A percentile compares a stretch with the other conserved stretches of the same genome.
Evolutionary conservation across 2,888 invertebrate species (phyloP).

Genomic region (Epinotia bilunana): DNA sequence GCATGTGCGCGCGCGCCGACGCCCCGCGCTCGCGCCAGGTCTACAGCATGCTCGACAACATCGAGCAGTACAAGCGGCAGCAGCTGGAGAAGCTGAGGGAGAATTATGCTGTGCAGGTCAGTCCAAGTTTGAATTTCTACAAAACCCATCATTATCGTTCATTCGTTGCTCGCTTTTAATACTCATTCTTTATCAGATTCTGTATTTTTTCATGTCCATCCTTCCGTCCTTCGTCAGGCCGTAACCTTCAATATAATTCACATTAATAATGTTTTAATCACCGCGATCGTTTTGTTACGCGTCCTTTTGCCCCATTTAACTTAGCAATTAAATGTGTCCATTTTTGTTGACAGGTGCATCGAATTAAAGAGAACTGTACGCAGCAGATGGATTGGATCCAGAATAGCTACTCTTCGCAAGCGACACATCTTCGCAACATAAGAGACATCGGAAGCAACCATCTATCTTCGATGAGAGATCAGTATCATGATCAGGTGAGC

Average conservation of each 20-base stretch:
- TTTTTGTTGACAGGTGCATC: conserved; percentile 86
- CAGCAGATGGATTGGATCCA: conserved; percentile 98
- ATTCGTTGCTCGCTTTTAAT: neutral
- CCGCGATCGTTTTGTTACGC: neutral
- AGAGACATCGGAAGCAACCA: conserved; percentile 96
- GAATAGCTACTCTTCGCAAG: conserved; percentile 94
- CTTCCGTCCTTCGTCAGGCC: neutral
- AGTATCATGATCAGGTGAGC: conserved; percentile 95
- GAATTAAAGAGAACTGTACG: conserved; percentile 96
- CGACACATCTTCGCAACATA: conserved; percentile 93
- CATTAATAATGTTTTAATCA: neutral
- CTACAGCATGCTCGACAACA: conserved; percentile 94
- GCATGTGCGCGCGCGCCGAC: conserved; percentile 87
- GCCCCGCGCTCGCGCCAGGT: conserved; percentile 93
- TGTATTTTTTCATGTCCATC: neutral
- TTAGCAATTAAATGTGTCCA: neutral
- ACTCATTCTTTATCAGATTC: neutral
- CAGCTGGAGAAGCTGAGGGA: conserved; percentile 95
- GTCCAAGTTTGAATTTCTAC: conserved; percentile 33
- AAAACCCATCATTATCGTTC: neutral
- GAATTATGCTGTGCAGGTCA: conserved; percentile 95
- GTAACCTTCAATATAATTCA: neutral
- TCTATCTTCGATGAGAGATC: conserved; percentile 93
- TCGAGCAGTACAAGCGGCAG: conserved; percentile 94
- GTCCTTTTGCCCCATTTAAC: neutral